Conservation (phyloP, 1,140 invertebrate genomes). For the Cydia splendana region DNA sequence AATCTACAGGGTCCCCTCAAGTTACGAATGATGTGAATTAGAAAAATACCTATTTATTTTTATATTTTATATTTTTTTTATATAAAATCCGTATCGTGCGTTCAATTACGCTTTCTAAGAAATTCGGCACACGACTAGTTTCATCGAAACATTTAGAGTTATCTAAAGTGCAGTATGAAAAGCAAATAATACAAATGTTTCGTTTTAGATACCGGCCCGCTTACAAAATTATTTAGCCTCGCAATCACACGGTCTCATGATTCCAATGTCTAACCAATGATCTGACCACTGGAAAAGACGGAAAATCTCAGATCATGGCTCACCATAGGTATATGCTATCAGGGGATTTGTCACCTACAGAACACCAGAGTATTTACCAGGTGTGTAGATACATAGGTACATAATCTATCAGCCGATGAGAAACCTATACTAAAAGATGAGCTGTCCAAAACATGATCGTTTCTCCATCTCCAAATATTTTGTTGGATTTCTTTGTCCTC, state of each 20-base stretch:
- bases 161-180: conserved; percentile 49
- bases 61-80: conserved; percentile 16
- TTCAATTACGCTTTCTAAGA: conserved; percentile 20
- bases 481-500: too few species aligned
- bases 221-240: conserved; percentile 33
- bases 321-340: too few species aligned
- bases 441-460: too few species aligned
- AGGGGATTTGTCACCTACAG: too few species aligned
- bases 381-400: too few species aligned
- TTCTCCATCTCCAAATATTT: too few species aligned
- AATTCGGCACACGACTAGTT: conserved; percentile 27
- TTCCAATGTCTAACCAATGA: too few species aligned
- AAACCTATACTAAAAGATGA: too few species aligned
- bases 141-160: conserved; percentile 36
- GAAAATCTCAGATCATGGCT: too few species aligned
- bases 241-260: neutral
- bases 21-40: conserved; percentile 24
- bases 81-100: conserved; percentile 20
- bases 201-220: conserved; percentile 33
- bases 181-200: conserved; percentile 38
- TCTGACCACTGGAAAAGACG: too few species aligned
- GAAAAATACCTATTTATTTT: conserved; percentile 21
- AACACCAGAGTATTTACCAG: too few species aligned
- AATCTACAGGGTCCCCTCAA: conserved; percentile 29
- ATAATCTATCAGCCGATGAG: too few species aligned